Evolutionary conservation across 2,888 invertebrate genomes (phyloP).

Genomic region (Sympetrum striolatum): DNA sequence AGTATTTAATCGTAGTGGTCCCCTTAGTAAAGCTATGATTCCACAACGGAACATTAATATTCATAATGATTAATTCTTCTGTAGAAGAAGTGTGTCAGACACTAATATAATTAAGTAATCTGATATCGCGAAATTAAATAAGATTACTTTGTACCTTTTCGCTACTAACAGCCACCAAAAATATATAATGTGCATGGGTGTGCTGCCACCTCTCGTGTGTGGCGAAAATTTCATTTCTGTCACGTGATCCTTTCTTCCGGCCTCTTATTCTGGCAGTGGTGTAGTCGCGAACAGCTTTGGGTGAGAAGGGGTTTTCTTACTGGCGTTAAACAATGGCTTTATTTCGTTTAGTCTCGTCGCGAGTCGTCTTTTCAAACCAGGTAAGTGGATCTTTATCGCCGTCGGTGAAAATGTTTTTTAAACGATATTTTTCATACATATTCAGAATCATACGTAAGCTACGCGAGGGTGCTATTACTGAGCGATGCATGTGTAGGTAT

Average conservation of each 20-base stretch:
- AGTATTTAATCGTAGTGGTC: too few species aligned
- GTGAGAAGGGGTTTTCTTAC: neutral
- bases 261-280: conserved; percentile 44
- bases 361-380: conserved; percentile 67
- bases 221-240: conserved; percentile 20
- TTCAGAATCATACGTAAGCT: conserved; percentile 16
- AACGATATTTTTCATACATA: neutral
- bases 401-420: neutral
- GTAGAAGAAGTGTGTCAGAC: too few species aligned
- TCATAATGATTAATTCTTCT: too few species aligned
- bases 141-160: neutral
- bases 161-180: neutral
- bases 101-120: too few species aligned
- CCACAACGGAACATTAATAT: too few species aligned
- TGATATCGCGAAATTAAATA: neutral
- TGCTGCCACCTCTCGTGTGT: conserved; percentile 39
- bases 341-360: conserved; percentile 70
- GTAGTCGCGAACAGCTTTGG: conserved; percentile 41
- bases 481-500: neutral
- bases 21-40: too few species aligned
- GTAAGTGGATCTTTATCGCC: conserved; percentile 46
- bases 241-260: conserved; percentile 44
- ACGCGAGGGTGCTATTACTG: neutral
- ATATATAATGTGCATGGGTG: neutral
- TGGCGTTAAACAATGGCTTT: conserved; percentile 65